Evolutionary conservation across 2,888 invertebrate genomes (phyloP), one percentile per base, ranked within the genome.

Genomic region (Amphipoea oculea): DNA sequence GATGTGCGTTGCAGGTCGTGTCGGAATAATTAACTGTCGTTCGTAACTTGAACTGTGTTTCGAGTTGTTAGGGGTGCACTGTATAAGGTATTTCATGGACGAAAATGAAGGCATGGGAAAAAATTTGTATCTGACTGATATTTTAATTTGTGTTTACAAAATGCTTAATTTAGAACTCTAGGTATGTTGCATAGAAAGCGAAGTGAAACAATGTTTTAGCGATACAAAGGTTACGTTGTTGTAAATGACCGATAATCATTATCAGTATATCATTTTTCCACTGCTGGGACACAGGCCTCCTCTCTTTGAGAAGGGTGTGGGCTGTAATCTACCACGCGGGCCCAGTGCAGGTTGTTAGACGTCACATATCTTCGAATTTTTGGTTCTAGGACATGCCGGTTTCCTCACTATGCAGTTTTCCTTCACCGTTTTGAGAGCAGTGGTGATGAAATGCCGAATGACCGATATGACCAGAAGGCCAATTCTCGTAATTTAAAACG

Each of bases 1-100:
- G 48, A 54, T 66, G 66, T 76, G 75, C 69, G 75, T 78, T 83
- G 65, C 62, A 62, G 65, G 62, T 72, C 36, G 17, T 48, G 62
- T 69, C n/a, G 71, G 77, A 72, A 75, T 87, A 78, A 83, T 76
- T 76, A 76, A 81, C 72, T 54, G 65, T 60, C 81, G 71, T 85
- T 69, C 40, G 51, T 51, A 23, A 40, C 57, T 76, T 57, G 40
- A 73, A 51, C 29, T 60, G 62, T 51, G 48, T 62, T 68, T 42
- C 4, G 20, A 45, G 23, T 45, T 40, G 17, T 51, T 60, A 51
- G 7, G 11, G 7, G 14, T 73, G 20, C 14, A 36, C 62, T 36
- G n/a, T n/a, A n/a, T 9, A 7, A 9, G 23, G 42, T 23, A 48
- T 77, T 67, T 48, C 7, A 45, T 42, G 48, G 23, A 51, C 4